A percentile compares a stretch with the other conserved stretches of the same genome.
These are phyloP conservation scores for Chiloscyllium punctatum DNA, from an alignment of 2,797 vertebrate genomes.

Conservation along the genomic window DNA sequence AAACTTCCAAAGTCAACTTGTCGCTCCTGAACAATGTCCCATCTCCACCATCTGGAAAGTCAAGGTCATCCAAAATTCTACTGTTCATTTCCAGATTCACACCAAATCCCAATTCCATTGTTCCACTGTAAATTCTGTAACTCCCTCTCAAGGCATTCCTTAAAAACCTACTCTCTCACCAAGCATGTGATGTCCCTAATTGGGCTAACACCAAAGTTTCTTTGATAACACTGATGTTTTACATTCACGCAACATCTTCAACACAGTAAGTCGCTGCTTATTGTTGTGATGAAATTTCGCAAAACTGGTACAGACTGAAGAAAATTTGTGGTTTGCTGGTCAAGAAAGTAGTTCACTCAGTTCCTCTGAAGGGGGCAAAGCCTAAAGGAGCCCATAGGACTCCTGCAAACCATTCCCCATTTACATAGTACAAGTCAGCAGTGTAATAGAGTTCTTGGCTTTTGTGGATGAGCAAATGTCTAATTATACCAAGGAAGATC, in stretches of 20 bases:
- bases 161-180: background rate
- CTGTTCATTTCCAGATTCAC: background rate
- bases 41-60: background rate
- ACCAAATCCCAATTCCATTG: background rate
- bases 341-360: background rate
- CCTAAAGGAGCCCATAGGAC: background rate
- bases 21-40: background rate
- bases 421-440: background rate
- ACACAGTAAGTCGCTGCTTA: too few relatives aligned
- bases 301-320: background rate
- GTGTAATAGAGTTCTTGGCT: background rate
- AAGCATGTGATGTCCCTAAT: background rate
- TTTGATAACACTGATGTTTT: background rate
- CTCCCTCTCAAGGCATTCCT: too few relatives aligned
- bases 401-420: background rate
- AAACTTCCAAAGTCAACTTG: background rate
- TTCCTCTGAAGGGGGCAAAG: background rate
- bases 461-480: background rate
- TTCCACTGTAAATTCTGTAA: too few relatives aligned
- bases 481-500: background rate
- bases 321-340: background rate
- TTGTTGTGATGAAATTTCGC: background rate
- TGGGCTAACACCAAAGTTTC: too few relatives aligned
- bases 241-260: background rate
- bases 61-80: background rate